phyloP scores from a whole-genome alignment of 2,797 vertebrate genomes.

The Pipistrellus nathusii region DNA sequence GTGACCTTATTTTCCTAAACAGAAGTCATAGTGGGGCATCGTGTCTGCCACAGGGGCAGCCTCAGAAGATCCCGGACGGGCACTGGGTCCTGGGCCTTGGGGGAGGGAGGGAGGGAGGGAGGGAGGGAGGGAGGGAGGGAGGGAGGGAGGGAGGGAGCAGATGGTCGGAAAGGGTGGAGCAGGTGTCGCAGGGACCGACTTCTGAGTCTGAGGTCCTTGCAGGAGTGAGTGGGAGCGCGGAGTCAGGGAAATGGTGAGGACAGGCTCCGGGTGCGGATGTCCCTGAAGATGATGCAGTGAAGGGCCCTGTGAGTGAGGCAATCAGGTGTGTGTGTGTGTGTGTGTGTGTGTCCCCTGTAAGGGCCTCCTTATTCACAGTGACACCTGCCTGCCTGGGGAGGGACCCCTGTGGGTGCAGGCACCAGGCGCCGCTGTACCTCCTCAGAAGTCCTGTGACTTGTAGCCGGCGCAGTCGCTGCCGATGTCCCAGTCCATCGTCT shows the following conservation, averaged over 20 bases:
- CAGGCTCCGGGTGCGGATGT: neutral
- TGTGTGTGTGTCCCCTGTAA: too few relatives aligned
- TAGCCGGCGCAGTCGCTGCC: constrained; percentile 75
- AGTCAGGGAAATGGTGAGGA: neutral
- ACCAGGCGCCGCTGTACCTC: neutral
- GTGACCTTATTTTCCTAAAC: neutral
- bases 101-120: too few relatives aligned
- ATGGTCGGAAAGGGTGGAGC: neutral
- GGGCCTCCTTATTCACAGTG: too few relatives aligned
- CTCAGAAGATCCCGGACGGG: neutral
- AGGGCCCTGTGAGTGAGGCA: neutral
- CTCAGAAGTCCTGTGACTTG: constrained; percentile 71
- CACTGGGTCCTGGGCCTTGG: neutral
- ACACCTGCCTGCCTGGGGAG: neutral
- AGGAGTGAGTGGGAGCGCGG: neutral
- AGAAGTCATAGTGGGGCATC: neutral
- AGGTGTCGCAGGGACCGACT: rapidly evolving
- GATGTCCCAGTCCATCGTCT: constrained; percentile 87
- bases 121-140: too few relatives aligned
- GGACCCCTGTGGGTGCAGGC: neutral
- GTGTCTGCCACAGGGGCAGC: too few relatives aligned
- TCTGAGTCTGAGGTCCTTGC: neutral
- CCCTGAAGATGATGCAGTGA: neutral
- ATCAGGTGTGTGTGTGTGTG: too few relatives aligned
- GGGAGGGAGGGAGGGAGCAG: neutral